A percentile compares a stretch with the other conserved stretches of the same genome.
Evolutionary conservation across 2,113 vertebrate species (phyloP).

Genomic region (Bujurquina vittata): DNA sequence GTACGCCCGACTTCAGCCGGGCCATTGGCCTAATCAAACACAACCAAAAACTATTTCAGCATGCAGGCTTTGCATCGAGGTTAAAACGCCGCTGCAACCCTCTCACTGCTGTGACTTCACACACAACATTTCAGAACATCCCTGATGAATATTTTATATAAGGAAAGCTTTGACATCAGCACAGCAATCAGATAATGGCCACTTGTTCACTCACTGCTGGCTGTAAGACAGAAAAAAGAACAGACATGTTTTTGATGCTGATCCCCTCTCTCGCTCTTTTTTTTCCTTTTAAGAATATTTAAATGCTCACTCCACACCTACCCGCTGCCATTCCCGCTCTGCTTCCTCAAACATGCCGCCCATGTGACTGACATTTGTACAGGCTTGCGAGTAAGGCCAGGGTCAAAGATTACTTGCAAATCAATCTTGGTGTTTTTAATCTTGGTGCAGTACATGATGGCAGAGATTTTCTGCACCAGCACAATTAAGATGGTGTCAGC

Average conservation of each 20-base stretch:
- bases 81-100: constrained; percentile 17
- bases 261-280: not conserved
- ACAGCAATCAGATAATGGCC: constrained; percentile 52
- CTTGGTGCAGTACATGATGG: constrained; percentile 27
- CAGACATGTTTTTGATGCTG: not conserved
- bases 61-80: not conserved
- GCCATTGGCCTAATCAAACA: not conserved
- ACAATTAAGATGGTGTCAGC: constrained; percentile 55
- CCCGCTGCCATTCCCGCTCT: not conserved
- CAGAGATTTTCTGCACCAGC: constrained; percentile 38
- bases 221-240: not conserved
- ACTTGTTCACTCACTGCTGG: constrained; percentile 60
- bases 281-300: not conserved
- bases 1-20: not conserved
- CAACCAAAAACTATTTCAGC: not conserved
- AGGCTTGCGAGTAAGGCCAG: not conserved
- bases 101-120: constrained; percentile 21
- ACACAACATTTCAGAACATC: constrained; percentile 30
- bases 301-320: constrained; percentile 14
- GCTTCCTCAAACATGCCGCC: not conserved
- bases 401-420: constrained; percentile 54
- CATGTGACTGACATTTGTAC: constrained; percentile 20
- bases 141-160: constrained; percentile 62
- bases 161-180: constrained; percentile 46
- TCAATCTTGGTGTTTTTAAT: constrained; percentile 58